Conservation (phyloP, 2,797 vertebrate species). For the Hydrocynus forskahlii region DNA sequence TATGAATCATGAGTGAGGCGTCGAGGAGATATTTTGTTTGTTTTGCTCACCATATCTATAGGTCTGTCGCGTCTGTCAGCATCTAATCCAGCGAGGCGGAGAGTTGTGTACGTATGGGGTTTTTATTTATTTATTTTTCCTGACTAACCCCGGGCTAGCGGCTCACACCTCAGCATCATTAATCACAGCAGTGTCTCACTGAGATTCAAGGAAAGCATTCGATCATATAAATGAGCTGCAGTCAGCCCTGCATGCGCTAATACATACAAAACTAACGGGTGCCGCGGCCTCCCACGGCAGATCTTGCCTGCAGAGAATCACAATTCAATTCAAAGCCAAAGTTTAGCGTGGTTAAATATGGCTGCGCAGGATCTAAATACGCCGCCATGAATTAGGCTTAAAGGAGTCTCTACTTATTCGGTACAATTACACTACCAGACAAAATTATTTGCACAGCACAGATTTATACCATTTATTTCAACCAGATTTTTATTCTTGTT, state of each 20-base stretch:
- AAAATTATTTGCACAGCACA: too few relatives aligned
- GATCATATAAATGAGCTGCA: not conserved
- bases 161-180: not conserved
- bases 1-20: not conserved
- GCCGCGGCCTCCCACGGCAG: not conserved
- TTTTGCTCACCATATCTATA: not conserved
- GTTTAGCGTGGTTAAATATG: not conserved
- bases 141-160: slow-evolving; percentile 14
- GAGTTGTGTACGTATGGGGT: not conserved
- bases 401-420: too few relatives aligned
- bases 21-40: not conserved
- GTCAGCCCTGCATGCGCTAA: not conserved
- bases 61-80: not conserved
- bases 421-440: too few relatives aligned
- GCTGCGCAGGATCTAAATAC: too few relatives aligned
- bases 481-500: too few relatives aligned
- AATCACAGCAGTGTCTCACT: not conserved
- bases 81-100: not conserved
- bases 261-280: not conserved
- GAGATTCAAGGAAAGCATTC: slow-evolving; percentile 8
- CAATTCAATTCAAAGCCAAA: not conserved
- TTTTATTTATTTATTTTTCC: not conserved
- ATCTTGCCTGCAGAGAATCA: not conserved
- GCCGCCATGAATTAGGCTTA: too few relatives aligned
- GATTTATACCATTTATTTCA: too few relatives aligned